These are phyloP conservation scores for Umimayanthus chanpuru DNA, from an alignment of 92 coral and sea anemone species.

Conservation along the genomic window DNA sequence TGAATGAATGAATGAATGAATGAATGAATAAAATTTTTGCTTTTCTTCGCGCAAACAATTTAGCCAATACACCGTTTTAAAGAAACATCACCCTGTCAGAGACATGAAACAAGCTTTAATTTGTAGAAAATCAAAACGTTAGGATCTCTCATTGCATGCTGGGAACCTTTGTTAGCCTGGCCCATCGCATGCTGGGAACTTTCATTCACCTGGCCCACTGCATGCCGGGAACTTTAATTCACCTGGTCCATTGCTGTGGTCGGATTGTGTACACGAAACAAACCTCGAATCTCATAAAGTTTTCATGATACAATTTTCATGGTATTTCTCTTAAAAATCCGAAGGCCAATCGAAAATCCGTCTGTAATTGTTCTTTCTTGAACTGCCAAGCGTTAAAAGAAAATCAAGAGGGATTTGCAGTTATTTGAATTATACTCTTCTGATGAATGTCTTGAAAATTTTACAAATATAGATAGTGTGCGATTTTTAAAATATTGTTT, in stretches of 20 bases:
- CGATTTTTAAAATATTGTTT: background rate
- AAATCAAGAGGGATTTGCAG: background rate
- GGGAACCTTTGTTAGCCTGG: background rate
- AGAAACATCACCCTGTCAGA: too few relatives aligned
- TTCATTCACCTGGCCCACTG: too few relatives aligned
- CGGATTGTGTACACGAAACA: background rate
- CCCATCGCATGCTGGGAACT: background rate
- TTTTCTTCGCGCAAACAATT: too few relatives aligned
- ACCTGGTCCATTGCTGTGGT: conserved; percentile 15
- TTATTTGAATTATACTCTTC: too few relatives aligned
- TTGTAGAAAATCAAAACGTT: too few relatives aligned
- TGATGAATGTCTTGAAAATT: background rate
- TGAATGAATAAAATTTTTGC: too few relatives aligned
- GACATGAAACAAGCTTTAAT: too few relatives aligned
- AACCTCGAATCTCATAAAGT: background rate
- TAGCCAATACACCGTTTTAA: too few relatives aligned
- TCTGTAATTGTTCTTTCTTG: too few relatives aligned
- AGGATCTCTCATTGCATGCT: background rate
- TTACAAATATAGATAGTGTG: background rate
- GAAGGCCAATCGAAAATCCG: background rate
- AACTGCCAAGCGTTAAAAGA: background rate
- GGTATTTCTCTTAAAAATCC: background rate
- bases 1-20: too few relatives aligned
- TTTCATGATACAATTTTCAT: background rate
- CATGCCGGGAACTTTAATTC: background rate